A percentile compares a stretch with the other conserved stretches of the same genome.
Evolutionary conservation across 2,113 vertebrate genomes (phyloP).

Genomic region (human): GRCh38 chr15:37732001-37732500

Average conservation of each 20-base stretch:
- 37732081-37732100: constrained; percentile 35
- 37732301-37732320: not conserved
- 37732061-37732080: constrained; percentile 28
- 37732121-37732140: not conserved
- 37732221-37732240: not conserved
- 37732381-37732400: not conserved
- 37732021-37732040: constrained; percentile 65
- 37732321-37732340: not conserved
- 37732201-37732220: not conserved
- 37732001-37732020: constrained; percentile 67
- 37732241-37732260: not conserved
- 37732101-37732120: constrained; percentile 29
- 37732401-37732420: not conserved
- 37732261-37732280: not conserved
- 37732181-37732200: not conserved
- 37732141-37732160: not conserved
- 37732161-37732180: constrained; percentile 31
- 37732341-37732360: not conserved
- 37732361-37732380: not conserved
- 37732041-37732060: constrained; percentile 60
- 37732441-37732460: not conserved
- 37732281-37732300: not conserved
- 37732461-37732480: not conserved
- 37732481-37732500: not conserved
- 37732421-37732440: not conserved